phyloP scores from a whole-genome alignment of 2,797 vertebrate genomes.

The Neosalanx taihuensis region DNA sequence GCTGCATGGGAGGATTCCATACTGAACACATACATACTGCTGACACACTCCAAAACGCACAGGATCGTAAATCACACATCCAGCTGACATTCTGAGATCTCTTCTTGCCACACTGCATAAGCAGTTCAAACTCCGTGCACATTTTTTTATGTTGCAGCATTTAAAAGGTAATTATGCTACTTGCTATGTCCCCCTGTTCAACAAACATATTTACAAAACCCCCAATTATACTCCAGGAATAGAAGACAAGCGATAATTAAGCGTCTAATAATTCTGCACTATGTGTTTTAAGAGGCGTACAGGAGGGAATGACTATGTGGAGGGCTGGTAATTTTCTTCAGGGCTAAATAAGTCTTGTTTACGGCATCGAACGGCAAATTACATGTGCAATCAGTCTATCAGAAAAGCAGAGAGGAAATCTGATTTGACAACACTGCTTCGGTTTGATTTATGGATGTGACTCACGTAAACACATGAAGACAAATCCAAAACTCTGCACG shows the following conservation, averaged over 20 bases:
- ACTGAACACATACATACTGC: conserved; percentile 61
- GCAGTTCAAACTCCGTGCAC: conserved; percentile 46
- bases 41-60: conserved; percentile 66
- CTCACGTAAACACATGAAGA: conserved; percentile 30
- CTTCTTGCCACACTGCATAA: conserved; percentile 62
- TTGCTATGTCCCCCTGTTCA: conserved; percentile 48
- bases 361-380: conserved; percentile 28
- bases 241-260: conserved; percentile 61
- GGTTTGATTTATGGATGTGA: conserved; percentile 38
- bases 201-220: conserved; percentile 65
- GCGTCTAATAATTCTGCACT: conserved; percentile 62
- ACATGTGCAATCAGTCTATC: conserved; percentile 31
- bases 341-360: conserved; percentile 35
- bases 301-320: conserved; percentile 34
- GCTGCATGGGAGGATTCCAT: conserved; percentile 30
- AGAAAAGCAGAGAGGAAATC: conserved; percentile 19
- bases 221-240: conserved; percentile 63
- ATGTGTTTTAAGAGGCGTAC: conserved; percentile 49
- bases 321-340: conserved; percentile 47
- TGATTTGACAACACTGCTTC: neutral
- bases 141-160: conserved; percentile 44
- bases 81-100: conserved; percentile 64
- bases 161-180: conserved; percentile 65
- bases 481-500: conserved; percentile 15
- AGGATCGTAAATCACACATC: conserved; percentile 63